A percentile compares a stretch with the other conserved stretches of the same genome.
Conservation (phyloP, 2,888 invertebrate genomes). For the Tridacna gigas region DNA sequence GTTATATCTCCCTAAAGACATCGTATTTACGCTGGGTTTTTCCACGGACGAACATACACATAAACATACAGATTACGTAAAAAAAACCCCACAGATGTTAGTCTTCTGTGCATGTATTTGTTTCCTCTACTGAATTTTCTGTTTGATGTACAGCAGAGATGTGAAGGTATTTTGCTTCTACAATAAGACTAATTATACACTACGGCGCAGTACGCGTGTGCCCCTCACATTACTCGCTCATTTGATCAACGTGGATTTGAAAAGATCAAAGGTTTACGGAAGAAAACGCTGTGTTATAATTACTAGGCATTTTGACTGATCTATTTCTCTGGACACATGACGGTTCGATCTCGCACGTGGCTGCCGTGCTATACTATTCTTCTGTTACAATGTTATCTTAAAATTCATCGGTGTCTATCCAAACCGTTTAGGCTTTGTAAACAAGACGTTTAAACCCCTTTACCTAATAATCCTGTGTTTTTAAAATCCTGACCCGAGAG, state of each 20-base stretch:
- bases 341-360: conserved; percentile 18
- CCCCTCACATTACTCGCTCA: conserved; percentile 1
- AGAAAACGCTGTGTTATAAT: conserved; percentile 20
- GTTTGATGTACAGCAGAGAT: too few relatives aligned
- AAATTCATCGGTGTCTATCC: conserved; percentile 6
- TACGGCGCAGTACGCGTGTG: neutral
- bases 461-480: too few relatives aligned
- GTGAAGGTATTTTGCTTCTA: too few relatives aligned
- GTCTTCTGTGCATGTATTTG: too few relatives aligned
- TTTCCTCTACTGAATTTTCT: too few relatives aligned
- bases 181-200: neutral
- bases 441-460: too few relatives aligned
- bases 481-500: too few relatives aligned
- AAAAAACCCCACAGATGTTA: too few relatives aligned
- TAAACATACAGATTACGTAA: too few relatives aligned
- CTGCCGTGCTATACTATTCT: conserved; percentile 6
- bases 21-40: too few relatives aligned
- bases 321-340: conserved; percentile 5
- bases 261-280: conserved; percentile 7
- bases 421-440: neutral
- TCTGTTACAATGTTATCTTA: conserved; percentile 3
- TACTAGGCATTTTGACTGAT: conserved; percentile 14
- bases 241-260: conserved; percentile 20
- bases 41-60: too few relatives aligned
- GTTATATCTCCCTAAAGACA: too few relatives aligned